Percentiles rank a stretch among this genome's conserved stretches.
Conservation (phyloP, 2,113 vertebrate genomes). For the Pao palembangensis region DNA sequence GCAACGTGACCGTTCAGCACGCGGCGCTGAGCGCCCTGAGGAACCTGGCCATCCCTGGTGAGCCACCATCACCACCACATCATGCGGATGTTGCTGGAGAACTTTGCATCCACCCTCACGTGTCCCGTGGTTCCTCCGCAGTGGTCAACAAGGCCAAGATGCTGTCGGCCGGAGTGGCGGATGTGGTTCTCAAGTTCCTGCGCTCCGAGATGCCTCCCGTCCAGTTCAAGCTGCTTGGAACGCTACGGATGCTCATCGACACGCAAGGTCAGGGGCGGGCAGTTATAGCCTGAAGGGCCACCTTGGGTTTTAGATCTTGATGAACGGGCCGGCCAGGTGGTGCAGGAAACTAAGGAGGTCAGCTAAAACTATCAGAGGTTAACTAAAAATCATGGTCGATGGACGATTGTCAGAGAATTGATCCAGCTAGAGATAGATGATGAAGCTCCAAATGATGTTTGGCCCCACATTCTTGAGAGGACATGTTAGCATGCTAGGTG, state of each 20-base stretch:
- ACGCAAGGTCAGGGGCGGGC: conserved; percentile 82
- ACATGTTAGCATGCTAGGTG: too few relatives aligned
- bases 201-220: conserved; percentile 98
- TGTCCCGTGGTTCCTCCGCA: conserved; percentile 60
- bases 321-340: neutral
- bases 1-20: conserved; percentile 95
- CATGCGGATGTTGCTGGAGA: too few relatives aligned
- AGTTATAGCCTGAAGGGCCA: too few relatives aligned
- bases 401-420: too few relatives aligned
- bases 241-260: conserved; percentile 97
- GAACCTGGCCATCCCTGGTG: conserved; percentile 97
- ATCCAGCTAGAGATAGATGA: too few relatives aligned
- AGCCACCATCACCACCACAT: neutral
- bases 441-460: too few relatives aligned
- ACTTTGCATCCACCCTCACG: too few relatives aligned
- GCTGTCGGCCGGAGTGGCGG: conserved; percentile 90
- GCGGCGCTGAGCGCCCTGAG: conserved; percentile 93
- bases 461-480: too few relatives aligned
- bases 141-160: conserved; percentile 99
- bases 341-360: too few relatives aligned
- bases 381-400: too few relatives aligned
- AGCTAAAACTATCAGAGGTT: too few relatives aligned
- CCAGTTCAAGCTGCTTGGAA: conserved; percentile 96
- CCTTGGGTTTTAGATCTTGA: too few relatives aligned
- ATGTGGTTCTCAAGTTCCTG: conserved; percentile 92